Percentiles rank a stretch among this genome's conserved stretches.
Conservation (phyloP, 2,113 vertebrate species). For the Puma concolor region DNA sequence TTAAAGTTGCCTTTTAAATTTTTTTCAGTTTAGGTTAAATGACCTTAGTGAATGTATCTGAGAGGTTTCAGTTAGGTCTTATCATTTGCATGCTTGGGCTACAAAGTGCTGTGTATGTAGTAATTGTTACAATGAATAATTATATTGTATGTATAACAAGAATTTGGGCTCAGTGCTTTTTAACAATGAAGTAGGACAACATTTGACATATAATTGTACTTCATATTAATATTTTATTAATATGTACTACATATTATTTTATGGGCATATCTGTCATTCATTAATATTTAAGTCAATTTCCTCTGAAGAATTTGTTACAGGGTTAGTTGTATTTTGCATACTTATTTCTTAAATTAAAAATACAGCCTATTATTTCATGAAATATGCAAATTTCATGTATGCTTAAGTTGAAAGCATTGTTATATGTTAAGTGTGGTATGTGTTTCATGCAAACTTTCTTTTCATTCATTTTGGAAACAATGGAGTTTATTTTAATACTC, state of each 20-base stretch:
- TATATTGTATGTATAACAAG: slow-evolving; percentile 30
- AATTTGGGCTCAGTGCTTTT: slow-evolving; percentile 27
- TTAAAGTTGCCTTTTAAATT: background rate
- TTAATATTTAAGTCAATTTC: slow-evolving; percentile 53
- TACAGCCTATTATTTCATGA: background rate
- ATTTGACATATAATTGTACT: slow-evolving; percentile 7
- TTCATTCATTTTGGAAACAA: background rate
- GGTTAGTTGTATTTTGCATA: background rate
- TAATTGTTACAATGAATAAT: slow-evolving; percentile 45
- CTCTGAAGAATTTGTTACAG: slow-evolving; percentile 1
- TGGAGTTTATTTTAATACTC: background rate
- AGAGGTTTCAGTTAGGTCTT: background rate
- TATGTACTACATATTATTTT: background rate
- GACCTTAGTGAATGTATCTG: background rate
- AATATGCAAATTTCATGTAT: slow-evolving; percentile 31
- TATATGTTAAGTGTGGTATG: background rate
- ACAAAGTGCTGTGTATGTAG: background rate
- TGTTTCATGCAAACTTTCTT: background rate
- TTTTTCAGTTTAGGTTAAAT: slow-evolving; percentile 38
- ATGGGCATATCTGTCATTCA: slow-evolving; percentile 33
- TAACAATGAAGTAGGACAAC: slow-evolving; percentile 20
- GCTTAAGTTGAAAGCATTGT: background rate
- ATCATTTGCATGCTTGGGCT: background rate
- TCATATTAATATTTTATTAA: background rate
- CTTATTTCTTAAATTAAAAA: slow-evolving; percentile 11